Conservation (phyloP, 2,113 vertebrate species). For the Bubo scandiacus region DNA sequence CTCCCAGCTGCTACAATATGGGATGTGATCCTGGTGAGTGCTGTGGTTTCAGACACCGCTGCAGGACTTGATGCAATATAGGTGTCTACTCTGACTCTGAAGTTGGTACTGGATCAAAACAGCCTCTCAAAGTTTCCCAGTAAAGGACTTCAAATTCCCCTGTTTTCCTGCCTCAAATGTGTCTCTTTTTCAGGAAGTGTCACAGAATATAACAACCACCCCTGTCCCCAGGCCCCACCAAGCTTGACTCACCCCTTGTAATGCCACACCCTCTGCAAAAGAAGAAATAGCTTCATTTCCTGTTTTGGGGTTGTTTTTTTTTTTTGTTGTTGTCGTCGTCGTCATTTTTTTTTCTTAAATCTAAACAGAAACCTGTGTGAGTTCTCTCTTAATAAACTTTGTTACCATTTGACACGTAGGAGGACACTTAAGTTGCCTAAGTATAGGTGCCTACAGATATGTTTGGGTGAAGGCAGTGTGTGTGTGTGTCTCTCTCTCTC, state of each 20-base stretch:
- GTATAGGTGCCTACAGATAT: background rate
- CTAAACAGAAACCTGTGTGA: background rate
- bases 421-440: background rate
- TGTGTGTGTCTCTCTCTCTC: background rate
- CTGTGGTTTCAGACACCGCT: background rate
- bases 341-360: background rate
- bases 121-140: background rate
- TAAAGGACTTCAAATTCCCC: background rate
- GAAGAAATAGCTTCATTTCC: background rate
- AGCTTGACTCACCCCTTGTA: background rate
- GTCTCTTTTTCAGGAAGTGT: background rate
- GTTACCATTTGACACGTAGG: accelerated
- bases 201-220: background rate
- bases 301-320: background rate
- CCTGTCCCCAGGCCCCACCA: background rate
- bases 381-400: background rate
- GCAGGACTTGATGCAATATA: background rate
- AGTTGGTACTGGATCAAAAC: background rate
- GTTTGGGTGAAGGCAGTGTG: background rate
- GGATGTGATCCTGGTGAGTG: accelerated
- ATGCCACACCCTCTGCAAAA: background rate
- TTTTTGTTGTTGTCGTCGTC: no score
- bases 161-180: background rate
- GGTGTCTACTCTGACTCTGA: background rate
- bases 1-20: accelerated